These are phyloP conservation scores for Mionectes macconnelli DNA, from an alignment of 2,113 vertebrate genomes.

Conservation along the genomic window DNA sequence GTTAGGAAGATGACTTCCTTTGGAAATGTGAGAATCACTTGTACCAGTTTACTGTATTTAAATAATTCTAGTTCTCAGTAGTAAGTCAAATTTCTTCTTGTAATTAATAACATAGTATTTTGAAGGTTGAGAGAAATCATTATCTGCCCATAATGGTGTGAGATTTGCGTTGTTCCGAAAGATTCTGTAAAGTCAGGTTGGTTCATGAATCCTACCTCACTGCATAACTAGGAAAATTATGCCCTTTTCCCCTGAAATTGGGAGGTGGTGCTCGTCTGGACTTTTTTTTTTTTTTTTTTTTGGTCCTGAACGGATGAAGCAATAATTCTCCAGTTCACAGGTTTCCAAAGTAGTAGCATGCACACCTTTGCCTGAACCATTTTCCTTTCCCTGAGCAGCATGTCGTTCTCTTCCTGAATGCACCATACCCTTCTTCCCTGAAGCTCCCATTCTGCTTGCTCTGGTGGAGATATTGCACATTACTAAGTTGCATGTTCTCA, in stretches of 20 bases:
- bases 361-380: slow-evolving; percentile 63
- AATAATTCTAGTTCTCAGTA: not conserved
- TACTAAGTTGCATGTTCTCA: slow-evolving; percentile 88
- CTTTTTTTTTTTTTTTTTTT: not conserved
- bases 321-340: slow-evolving; percentile 18
- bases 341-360: slow-evolving; percentile 69
- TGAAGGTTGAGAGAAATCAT: not conserved
- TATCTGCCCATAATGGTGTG: not conserved
- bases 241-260: not conserved
- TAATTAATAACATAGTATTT: not conserved
- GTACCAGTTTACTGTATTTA: not conserved
- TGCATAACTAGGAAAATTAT: not conserved
- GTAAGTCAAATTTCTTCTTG: not conserved
- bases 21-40: not conserved
- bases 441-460: slow-evolving; percentile 81
- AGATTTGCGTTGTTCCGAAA: not conserved
- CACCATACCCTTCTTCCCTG: slow-evolving; percentile 74
- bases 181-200: not conserved
- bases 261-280: not conserved
- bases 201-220: not conserved
- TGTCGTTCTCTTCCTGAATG: slow-evolving; percentile 76
- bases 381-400: slow-evolving; percentile 71
- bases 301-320: not conserved
- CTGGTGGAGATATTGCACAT: slow-evolving; percentile 88
- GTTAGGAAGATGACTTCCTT: not conserved